A percentile compares a stretch with the other conserved stretches of the same genome.
Conservation (phyloP, 2,113 vertebrate species). For the Isichthys henryi region DNA sequence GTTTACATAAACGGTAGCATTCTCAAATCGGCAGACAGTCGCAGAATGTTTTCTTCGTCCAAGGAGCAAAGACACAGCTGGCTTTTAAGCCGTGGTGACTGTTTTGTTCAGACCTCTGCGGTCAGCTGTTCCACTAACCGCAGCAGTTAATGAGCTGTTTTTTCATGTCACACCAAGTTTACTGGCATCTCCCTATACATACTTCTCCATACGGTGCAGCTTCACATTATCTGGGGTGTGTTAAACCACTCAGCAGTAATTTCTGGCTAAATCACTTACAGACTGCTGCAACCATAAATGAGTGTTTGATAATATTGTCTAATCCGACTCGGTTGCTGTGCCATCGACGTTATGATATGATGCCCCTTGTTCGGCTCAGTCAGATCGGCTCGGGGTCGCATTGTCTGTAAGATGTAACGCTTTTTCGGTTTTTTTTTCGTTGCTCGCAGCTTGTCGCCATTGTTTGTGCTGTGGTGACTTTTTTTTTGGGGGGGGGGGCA, state of each 20-base stretch:
- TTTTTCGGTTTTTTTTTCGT: neutral
- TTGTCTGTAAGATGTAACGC: neutral
- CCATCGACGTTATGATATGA: neutral
- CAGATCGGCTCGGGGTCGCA: neutral
- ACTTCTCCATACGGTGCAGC: neutral
- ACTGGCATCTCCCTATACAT: conserved; percentile 30
- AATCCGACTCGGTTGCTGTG: conserved; percentile 11
- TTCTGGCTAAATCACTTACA: conserved; percentile 25
- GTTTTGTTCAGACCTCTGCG: neutral
- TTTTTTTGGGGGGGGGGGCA: neutral
- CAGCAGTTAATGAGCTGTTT: conserved; percentile 33
- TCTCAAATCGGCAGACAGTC: neutral
- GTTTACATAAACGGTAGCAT: neutral
- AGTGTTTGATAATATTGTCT: conserved; percentile 35
- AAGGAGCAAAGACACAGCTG: neutral
- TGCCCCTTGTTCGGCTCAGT: neutral
- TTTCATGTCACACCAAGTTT: conserved; percentile 33
- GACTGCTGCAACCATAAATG: conserved; percentile 24
- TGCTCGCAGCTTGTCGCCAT: neutral
- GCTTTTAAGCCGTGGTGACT: neutral
- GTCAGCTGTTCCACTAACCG: conserved; percentile 36
- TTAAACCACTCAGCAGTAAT: conserved; percentile 24
- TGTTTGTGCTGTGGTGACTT: neutral
- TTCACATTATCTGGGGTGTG: neutral
- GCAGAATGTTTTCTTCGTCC: neutral